Evolutionary conservation across 2,113 vertebrate species (phyloP).

Genomic region (Xenopus laevis): DNA sequence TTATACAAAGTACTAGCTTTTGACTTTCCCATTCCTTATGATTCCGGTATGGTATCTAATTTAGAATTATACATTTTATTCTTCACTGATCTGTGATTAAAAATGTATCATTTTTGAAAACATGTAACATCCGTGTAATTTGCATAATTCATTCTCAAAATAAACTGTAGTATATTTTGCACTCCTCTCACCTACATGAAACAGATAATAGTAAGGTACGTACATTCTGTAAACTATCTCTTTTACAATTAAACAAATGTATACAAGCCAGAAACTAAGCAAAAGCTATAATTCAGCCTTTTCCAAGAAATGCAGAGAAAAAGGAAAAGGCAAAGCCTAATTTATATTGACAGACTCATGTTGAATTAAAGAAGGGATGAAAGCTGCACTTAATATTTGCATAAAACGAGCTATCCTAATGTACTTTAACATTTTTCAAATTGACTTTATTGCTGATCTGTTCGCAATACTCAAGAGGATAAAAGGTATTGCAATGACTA

Average conservation of each 20-base stretch:
- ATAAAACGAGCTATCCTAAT: constrained; percentile 44
- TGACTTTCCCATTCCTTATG: too few relatives aligned
- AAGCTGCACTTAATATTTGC: constrained; percentile 46
- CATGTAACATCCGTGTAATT: constrained; percentile 44
- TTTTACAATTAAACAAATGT: constrained; percentile 9
- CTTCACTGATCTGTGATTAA: constrained; percentile 60
- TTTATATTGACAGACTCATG: constrained; percentile 42
- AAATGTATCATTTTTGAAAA: constrained; percentile 62
- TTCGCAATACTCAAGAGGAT: constrained; percentile 40
- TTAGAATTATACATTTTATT: constrained; percentile 63
- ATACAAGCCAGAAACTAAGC: background rate
- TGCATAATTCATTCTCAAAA: constrained; percentile 51
- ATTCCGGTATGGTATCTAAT: constrained; percentile 20
- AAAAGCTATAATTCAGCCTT: background rate
- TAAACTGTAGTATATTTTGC: constrained; percentile 36
- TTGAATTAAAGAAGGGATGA: constrained; percentile 43
- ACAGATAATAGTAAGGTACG: background rate
- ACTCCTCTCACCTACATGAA: constrained; percentile 6
- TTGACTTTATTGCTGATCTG: constrained; percentile 45
- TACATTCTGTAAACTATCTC: constrained; percentile 13
- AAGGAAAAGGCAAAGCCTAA: constrained; percentile 30
- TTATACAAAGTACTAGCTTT: too few relatives aligned
- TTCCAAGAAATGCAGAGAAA: constrained; percentile 17
- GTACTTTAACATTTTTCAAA: constrained; percentile 46
- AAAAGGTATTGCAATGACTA: constrained; percentile 41